A percentile compares a stretch with the other conserved stretches of the same genome.
Evolutionary conservation across 2,113 vertebrate species (phyloP).

Genomic region (Zeus faber): DNA sequence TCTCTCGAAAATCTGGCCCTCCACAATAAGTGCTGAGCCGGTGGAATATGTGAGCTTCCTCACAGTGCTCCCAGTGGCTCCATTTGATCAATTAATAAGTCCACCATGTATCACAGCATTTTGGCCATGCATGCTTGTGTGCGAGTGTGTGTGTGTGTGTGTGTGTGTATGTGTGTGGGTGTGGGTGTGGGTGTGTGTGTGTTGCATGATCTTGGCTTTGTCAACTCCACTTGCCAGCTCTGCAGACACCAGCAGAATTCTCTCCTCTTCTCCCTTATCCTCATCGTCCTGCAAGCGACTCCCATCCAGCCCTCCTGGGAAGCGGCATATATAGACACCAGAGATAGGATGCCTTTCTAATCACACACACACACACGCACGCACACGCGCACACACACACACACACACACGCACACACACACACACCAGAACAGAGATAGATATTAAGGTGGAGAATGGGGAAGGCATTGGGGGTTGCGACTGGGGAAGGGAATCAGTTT

Average conservation of each 20-base stretch:
- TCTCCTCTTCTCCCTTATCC: background rate
- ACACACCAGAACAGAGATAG: background rate
- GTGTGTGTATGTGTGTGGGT: slow-evolving; percentile 5
- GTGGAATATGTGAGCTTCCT: slow-evolving; percentile 43
- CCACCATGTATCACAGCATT: slow-evolving; percentile 37
- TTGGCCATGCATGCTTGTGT: slow-evolving; percentile 7
- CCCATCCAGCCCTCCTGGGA: slow-evolving; percentile 7
- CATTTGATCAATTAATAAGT: slow-evolving; percentile 61
- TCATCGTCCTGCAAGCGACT: background rate
- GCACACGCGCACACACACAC: slow-evolving; percentile 10
- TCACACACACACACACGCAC: background rate
- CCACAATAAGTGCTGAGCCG: slow-evolving; percentile 53
- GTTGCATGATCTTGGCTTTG: background rate
- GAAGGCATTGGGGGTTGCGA: no score
- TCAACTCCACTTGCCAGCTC: background rate
- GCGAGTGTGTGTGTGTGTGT: slow-evolving; percentile 1
- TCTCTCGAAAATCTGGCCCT: background rate
- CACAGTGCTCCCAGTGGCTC: slow-evolving; percentile 57
- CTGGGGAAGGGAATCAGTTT: no score
- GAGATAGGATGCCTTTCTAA: slow-evolving; percentile 14
- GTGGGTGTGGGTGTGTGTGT: background rate
- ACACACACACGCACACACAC: slow-evolving; percentile 7
- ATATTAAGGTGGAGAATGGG: no score
- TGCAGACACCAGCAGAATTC: slow-evolving; percentile 20
- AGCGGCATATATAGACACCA: background rate